A percentile compares a stretch with the other conserved stretches of the same genome.
Evolutionary conservation across 2,113 vertebrate species (phyloP).

Genomic region (Heterocephalus glaber): DNA sequence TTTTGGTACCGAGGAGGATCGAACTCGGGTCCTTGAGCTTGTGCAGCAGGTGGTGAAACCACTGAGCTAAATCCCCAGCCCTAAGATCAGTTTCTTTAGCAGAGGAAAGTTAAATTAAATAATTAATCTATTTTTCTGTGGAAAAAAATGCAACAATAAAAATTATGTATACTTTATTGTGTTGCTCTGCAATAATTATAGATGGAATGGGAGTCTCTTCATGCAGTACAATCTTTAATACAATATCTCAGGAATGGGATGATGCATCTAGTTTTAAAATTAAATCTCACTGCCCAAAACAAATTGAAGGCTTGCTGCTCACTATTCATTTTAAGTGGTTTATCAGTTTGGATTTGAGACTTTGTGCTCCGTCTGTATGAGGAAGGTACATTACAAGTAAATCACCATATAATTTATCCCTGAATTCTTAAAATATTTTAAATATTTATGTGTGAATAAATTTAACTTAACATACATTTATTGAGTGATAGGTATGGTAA

Average conservation of each 20-base stretch:
- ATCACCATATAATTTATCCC: neutral
- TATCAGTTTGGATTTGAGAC: neutral
- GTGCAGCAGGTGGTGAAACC: too few relatives aligned
- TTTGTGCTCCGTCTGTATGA: slow-evolving; percentile 31
- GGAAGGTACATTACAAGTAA: slow-evolving; percentile 21
- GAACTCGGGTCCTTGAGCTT: too few relatives aligned
- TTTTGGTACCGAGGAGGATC: too few relatives aligned
- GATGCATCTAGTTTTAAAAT: slow-evolving; percentile 56
- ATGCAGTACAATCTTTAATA: slow-evolving; percentile 26
- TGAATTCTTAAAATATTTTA: neutral
- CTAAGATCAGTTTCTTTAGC: slow-evolving; percentile 6
- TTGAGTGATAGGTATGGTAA: neutral
- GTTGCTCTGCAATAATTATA: neutral
- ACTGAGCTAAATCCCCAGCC: too few relatives aligned
- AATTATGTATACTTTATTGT: neutral
- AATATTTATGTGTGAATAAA: neutral
- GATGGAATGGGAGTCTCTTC: neutral
- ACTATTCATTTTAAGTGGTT: slow-evolving; percentile 27
- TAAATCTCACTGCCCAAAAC: neutral
- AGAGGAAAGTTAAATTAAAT: slow-evolving; percentile 19
- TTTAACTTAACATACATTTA: slow-evolving; percentile 14
- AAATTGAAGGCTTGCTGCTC: slow-evolving; percentile 59
- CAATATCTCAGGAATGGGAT: slow-evolving; percentile 22
- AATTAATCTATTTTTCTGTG: slow-evolving; percentile 25
- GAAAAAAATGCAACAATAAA: slow-evolving; percentile 36